Percentiles rank a stretch among this genome's conserved stretches.
Conservation (phyloP, 2,888 invertebrate genomes). For the Diabrotica balteata region DNA sequence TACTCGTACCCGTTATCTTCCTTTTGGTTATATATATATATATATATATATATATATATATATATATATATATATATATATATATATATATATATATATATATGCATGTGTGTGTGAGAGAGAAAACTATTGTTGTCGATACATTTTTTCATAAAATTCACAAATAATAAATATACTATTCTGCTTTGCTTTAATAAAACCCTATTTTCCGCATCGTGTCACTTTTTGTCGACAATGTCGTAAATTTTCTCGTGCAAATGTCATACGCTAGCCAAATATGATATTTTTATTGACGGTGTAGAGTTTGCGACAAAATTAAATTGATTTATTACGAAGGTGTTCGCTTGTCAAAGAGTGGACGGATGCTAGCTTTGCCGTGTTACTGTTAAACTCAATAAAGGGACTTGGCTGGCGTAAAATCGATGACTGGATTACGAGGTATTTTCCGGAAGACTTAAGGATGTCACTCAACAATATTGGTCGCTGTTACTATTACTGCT, state of each 20-base stretch:
- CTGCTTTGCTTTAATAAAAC: too few relatives aligned
- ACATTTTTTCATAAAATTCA: too few relatives aligned
- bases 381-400: constrained; percentile 11
- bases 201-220: too few relatives aligned
- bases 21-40: too few relatives aligned
- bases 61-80: too few relatives aligned
- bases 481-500: not conserved
- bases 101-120: too few relatives aligned
- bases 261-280: not conserved
- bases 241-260: not conserved
- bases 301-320: constrained; percentile 15
- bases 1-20: too few relatives aligned
- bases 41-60: too few relatives aligned
- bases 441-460: constrained; percentile 20
- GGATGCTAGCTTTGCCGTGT: constrained; percentile 2
- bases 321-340: constrained; percentile 15
- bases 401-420: constrained; percentile 11
- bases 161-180: too few relatives aligned
- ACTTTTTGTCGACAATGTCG: constrained; percentile 3
- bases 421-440: constrained; percentile 13
- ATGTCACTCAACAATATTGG: constrained; percentile 13
- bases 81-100: too few relatives aligned
- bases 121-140: too few relatives aligned
- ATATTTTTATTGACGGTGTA: constrained; percentile 12
- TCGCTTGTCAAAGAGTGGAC: constrained; percentile 10